Evolutionary conservation across 2,113 vertebrate genomes (phyloP).

Genomic region (Antidorcas marsupialis): DNA sequence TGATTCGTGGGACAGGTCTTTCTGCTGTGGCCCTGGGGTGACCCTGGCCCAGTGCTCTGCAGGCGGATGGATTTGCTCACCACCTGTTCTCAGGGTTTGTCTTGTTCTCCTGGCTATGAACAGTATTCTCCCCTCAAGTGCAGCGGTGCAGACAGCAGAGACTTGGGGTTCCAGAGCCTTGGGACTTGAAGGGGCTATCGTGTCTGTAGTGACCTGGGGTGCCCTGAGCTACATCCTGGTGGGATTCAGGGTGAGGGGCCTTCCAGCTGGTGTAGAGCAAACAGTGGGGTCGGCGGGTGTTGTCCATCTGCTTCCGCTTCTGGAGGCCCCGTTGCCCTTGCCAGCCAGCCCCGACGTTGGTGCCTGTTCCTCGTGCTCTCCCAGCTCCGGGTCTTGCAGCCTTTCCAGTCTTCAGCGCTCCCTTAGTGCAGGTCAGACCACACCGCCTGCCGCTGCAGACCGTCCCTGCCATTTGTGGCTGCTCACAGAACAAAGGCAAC

Average conservation of each 20-base stretch:
- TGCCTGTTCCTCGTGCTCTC: background rate
- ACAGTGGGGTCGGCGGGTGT: background rate
- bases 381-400: background rate
- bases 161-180: background rate
- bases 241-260: background rate
- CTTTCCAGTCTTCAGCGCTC: background rate
- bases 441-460: fast-evolving
- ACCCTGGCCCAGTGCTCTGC: background rate
- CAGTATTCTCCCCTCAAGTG: background rate
- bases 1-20: background rate
- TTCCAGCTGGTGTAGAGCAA: background rate
- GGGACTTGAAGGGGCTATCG: background rate
- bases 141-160: background rate
- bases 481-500: background rate
- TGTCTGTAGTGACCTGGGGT: background rate
- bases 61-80: background rate
- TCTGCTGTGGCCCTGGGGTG: background rate
- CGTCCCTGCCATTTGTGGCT: background rate
- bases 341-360: background rate
- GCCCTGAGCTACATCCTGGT: background rate
- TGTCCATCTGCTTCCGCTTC: background rate
- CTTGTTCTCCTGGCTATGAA: background rate
- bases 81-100: background rate
- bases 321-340: background rate
- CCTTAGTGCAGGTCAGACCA: background rate